phyloP scores from a whole-genome alignment of 2,797 vertebrate species.

The Peromyscus nudipes region DNA sequence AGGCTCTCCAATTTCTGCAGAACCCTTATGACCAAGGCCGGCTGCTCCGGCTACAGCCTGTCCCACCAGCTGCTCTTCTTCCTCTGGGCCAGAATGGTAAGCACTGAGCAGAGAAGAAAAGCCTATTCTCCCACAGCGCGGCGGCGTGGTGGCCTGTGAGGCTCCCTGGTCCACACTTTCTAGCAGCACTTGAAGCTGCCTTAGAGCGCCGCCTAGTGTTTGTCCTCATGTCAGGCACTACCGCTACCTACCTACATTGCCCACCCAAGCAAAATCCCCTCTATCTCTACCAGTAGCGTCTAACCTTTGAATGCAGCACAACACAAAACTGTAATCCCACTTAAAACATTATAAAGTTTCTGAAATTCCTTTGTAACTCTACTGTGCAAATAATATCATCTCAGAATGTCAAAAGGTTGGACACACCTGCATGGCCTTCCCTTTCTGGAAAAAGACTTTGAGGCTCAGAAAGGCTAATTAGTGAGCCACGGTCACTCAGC shows the following conservation, averaged over 20 bases:
- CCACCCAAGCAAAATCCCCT: fast-evolving
- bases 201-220: background rate
- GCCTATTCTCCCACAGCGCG: background rate
- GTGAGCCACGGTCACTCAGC: background rate
- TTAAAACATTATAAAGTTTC: background rate
- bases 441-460: background rate
- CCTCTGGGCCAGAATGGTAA: conserved; percentile 92
- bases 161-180: background rate
- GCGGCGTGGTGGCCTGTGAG: fast-evolving
- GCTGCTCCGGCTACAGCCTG: conserved; percentile 91
- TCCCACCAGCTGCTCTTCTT: conserved; percentile 96
- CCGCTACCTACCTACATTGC: background rate
- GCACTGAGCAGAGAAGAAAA: background rate
- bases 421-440: background rate
- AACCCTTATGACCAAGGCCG: conserved; percentile 90
- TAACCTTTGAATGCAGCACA: background rate
- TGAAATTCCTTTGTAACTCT: background rate
- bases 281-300: background rate
- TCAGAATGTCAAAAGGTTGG: background rate
- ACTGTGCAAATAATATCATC: background rate
- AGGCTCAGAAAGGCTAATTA: background rate
- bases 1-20: conserved; percentile 90
- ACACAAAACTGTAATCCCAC: background rate
- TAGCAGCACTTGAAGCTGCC: background rate
- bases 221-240: fast-evolving